phyloP scores from a whole-genome alignment of 1,140 invertebrate species.

The Acyrthosiphon pisum region DNA sequence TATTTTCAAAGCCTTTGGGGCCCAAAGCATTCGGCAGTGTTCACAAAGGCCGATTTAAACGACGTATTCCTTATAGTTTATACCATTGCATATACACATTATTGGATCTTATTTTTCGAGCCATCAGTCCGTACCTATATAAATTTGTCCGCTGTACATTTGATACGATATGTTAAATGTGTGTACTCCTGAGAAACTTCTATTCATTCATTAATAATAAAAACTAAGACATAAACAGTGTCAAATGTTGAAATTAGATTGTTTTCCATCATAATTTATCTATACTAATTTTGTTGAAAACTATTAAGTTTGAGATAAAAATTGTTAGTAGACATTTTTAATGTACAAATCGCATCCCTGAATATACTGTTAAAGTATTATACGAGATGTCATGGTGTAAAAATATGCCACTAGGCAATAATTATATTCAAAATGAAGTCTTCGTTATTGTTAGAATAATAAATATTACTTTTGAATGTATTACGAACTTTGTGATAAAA shows the following conservation, averaged over 20 bases:
- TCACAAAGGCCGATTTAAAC: slow-evolving; percentile 49
- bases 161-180: not conserved
- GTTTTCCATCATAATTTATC: not conserved
- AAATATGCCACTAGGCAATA: not conserved
- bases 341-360: not conserved
- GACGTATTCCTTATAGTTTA: not conserved
- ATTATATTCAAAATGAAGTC: not conserved
- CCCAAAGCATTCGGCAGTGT: not conserved
- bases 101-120: slow-evolving; percentile 27
- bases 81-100: not conserved
- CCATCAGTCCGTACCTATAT: slow-evolving; percentile 10
- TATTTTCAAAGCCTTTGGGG: slow-evolving; percentile 36
- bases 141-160: not conserved
- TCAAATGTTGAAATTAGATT: not conserved
- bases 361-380: not conserved
- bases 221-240: not conserved
- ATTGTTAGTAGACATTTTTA: not conserved
- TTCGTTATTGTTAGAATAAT: not conserved
- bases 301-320: not conserved
- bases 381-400: not conserved
- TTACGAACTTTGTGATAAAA: not conserved
- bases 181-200: not conserved
- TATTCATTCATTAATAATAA: not conserved
- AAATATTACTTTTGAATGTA: not conserved
- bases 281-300: not conserved